Conservation (phyloP, 1,140 invertebrate genomes). For the Drosophila nasuta region DNA sequence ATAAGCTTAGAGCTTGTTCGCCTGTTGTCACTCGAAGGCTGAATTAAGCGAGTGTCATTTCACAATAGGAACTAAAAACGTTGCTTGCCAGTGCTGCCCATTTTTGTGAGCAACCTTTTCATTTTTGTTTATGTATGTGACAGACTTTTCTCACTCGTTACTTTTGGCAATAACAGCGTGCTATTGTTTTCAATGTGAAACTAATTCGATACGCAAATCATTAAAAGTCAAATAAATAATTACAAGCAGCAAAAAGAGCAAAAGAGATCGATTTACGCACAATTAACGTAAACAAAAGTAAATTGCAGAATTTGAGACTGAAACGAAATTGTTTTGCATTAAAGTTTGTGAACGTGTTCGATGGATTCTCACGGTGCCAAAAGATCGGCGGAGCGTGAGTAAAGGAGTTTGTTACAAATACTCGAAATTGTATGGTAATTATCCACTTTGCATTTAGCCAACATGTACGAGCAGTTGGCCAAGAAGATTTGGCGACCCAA, state of each 20-base stretch:
- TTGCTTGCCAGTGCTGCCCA: slow-evolving; percentile 45
- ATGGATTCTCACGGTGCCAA: slow-evolving; percentile 36
- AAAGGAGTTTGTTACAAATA: too few species aligned
- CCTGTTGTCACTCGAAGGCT: too few species aligned
- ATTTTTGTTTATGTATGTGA: not conserved
- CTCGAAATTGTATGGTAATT: too few species aligned
- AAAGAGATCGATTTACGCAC: not conserved
- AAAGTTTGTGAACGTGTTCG: not conserved
- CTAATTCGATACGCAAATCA: not conserved
- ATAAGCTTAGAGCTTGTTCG: too few species aligned
- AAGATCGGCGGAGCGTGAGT: slow-evolving; percentile 34
- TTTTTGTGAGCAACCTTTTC: not conserved
- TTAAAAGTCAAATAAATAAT: not conserved
- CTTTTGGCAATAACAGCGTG: not conserved
- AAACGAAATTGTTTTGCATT: not conserved
- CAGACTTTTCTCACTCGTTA: not conserved
- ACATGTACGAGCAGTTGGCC: slow-evolving; percentile 50
- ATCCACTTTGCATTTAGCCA: slow-evolving; percentile 26
- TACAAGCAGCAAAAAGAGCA: too few species aligned
- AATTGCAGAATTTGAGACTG: not conserved
- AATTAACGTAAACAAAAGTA: slow-evolving; percentile 1
- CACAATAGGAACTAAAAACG: not conserved
- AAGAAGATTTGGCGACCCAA: slow-evolving; percentile 59
- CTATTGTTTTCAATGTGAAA: not conserved
- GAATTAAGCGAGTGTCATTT: slow-evolving; percentile 9